Evolutionary conservation across 2,888 invertebrate species (phyloP).

Genomic region (Bombyx huttoni): DNA sequence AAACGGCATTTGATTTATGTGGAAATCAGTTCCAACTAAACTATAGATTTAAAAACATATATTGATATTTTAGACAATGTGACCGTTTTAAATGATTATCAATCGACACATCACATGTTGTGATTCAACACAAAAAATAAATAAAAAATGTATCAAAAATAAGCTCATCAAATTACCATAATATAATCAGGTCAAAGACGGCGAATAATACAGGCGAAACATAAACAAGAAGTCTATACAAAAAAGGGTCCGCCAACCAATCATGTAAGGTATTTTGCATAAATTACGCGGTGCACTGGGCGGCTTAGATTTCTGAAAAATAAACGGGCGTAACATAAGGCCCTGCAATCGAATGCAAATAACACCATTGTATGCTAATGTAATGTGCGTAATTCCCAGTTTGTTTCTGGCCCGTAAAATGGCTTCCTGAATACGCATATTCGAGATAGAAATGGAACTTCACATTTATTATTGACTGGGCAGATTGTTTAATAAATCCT

Average conservation of each 20-base stretch:
- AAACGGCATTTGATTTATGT: constrained; percentile 28
- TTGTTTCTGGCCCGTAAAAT: constrained; percentile 38
- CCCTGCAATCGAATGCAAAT: constrained; percentile 55
- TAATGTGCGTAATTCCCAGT: constrained; percentile 52
- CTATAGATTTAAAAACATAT: background rate
- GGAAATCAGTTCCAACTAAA: background rate
- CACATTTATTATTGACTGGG: constrained; percentile 6
- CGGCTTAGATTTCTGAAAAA: constrained; percentile 57
- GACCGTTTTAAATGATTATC: background rate
- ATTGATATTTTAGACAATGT: background rate
- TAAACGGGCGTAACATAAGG: constrained; percentile 54
- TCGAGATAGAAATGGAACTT: constrained; percentile 31
- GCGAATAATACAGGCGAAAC: constrained; percentile 10
- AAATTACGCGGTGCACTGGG: constrained; percentile 51
- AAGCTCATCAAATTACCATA: constrained; percentile 1
- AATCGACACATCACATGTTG: too few relatives aligned
- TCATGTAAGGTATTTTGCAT: constrained; percentile 61
- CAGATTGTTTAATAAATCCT: too few relatives aligned
- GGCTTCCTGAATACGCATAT: constrained; percentile 39
- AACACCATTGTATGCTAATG: constrained; percentile 67
- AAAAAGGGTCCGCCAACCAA: constrained; percentile 40
- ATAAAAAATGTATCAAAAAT: background rate
- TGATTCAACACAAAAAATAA: too few relatives aligned
- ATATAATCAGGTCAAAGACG: constrained; percentile 2
- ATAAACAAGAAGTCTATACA: constrained; percentile 29